Evolutionary conservation across 2,113 vertebrate genomes (phyloP).

Genomic region (Hyla sarda): DNA sequence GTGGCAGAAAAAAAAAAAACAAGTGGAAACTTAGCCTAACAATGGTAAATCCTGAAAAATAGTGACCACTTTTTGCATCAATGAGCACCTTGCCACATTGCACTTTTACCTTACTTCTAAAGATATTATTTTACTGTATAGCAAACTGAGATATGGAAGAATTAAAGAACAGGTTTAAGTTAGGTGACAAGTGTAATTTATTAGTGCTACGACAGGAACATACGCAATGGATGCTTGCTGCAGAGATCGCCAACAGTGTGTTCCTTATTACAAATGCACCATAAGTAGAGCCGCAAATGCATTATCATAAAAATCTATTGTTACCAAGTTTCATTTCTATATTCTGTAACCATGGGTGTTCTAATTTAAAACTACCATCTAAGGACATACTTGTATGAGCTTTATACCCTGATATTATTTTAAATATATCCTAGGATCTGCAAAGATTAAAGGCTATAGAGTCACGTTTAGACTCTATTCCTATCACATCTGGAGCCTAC

Average conservation of each 20-base stretch:
- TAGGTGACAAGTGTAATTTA: not conserved
- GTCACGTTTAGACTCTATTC: not conserved
- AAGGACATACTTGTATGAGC: not conserved
- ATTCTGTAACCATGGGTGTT: not conserved
- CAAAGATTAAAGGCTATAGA: not conserved
- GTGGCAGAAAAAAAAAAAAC: no score
- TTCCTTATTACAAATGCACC: slow-evolving; percentile 1
- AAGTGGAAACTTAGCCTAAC: no score
- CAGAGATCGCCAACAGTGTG: not conserved
- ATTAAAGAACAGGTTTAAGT: not conserved
- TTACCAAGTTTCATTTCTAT: not conserved
- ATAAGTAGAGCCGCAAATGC: no score
- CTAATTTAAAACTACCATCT: not conserved
- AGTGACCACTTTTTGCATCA: no score
- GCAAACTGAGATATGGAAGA: not conserved
- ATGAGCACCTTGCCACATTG: no score
- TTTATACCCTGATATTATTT: not conserved
- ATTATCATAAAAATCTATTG: not conserved
- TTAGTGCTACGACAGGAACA: not conserved
- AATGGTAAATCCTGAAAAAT: no score
- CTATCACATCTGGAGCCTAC: no score
- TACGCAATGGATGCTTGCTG: not conserved
- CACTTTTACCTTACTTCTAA: no score
- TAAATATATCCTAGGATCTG: not conserved
- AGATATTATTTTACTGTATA: not conserved